phyloP scores from a whole-genome alignment of 2,113 vertebrate genomes.

The Pterocles orientalis region DNA sequence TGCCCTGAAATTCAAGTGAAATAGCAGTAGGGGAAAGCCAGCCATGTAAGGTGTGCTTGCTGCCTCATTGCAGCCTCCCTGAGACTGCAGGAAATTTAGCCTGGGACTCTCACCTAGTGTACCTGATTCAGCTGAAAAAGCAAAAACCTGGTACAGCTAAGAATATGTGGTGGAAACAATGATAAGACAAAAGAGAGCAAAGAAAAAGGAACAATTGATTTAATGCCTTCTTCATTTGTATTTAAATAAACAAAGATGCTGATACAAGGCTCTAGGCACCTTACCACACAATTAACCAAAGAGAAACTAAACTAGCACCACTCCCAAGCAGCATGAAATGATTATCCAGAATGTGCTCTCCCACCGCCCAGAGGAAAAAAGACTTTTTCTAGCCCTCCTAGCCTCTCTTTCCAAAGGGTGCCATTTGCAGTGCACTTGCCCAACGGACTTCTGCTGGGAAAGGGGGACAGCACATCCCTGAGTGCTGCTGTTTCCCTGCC shows the following conservation, averaged over 20 bases:
- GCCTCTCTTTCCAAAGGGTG: not conserved
- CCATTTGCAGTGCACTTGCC: not conserved
- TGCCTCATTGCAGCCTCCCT: not conserved
- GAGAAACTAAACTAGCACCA: conserved; percentile 22
- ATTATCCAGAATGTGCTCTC: conserved; percentile 47
- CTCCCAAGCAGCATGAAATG: conserved; percentile 47
- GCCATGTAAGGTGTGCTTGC: not conserved
- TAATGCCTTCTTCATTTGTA: conserved; percentile 43
- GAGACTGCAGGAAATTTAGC: not conserved
- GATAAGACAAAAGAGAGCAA: conserved; percentile 27
- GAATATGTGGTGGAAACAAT: not conserved
- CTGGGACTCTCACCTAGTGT: not conserved
- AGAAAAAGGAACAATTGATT: conserved; percentile 56
- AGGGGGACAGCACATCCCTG: not conserved
- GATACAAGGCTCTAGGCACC: conserved; percentile 51
- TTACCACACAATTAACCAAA: conserved; percentile 53
- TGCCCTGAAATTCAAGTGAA: not conserved
- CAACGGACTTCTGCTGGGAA: not conserved
- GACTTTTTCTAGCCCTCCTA: not conserved
- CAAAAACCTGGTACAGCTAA: not conserved
- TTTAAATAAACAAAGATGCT: conserved; percentile 65
- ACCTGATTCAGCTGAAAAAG: conserved; percentile 14
- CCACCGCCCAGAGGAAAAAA: conserved; percentile 21
- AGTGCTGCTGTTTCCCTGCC: not conserved
- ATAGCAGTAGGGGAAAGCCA: not conserved